phyloP scores from a whole-genome alignment of 1,140 invertebrate genomes.

The Drosophila sp. region DNA sequence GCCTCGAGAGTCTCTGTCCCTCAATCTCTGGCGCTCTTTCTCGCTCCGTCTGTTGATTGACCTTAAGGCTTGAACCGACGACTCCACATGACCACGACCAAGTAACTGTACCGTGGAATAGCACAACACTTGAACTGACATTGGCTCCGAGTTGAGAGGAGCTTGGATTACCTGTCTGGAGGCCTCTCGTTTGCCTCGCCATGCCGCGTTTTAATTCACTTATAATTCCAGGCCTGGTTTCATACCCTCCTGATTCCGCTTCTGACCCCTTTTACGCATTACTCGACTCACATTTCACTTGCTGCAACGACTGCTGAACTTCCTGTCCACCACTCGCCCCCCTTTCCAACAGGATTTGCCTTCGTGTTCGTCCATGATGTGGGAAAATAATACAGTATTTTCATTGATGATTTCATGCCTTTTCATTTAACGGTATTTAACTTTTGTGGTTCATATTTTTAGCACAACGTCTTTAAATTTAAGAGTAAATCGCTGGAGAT shows the following conservation, averaged over 20 bases:
- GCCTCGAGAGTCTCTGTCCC: conserved; percentile 9
- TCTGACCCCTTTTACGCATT: conserved; percentile 28
- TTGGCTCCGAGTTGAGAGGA: conserved; percentile 3
- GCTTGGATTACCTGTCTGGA: conserved; percentile 16
- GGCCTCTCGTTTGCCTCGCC: conserved; percentile 21
- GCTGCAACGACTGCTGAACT: not conserved
- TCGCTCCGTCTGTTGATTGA: conserved; percentile 58
- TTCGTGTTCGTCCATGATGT: conserved; percentile 41
- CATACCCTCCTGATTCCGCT: not conserved
- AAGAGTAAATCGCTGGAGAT: not conserved
- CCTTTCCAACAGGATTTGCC: conserved; percentile 26
- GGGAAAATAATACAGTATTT: conserved; percentile 63
- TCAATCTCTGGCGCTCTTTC: not conserved
- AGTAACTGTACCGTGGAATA: conserved; percentile 61
- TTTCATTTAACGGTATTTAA: not conserved
- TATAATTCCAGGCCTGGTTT: conserved; percentile 60
- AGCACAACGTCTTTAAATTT: not conserved
- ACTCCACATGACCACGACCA: conserved; percentile 41
- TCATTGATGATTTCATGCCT: conserved; percentile 47
- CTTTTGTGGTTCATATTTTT: not conserved
- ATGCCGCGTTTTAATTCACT: conserved; percentile 69
- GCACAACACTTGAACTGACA: conserved; percentile 36
- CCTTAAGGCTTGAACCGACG: conserved; percentile 69
- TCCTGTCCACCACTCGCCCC: not conserved
- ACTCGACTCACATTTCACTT: conserved; percentile 65